Evolutionary conservation across 2,888 invertebrate species (phyloP), one percentile per base, ranked within the genome.

Genomic region (Drosophila melanosoma): DNA sequence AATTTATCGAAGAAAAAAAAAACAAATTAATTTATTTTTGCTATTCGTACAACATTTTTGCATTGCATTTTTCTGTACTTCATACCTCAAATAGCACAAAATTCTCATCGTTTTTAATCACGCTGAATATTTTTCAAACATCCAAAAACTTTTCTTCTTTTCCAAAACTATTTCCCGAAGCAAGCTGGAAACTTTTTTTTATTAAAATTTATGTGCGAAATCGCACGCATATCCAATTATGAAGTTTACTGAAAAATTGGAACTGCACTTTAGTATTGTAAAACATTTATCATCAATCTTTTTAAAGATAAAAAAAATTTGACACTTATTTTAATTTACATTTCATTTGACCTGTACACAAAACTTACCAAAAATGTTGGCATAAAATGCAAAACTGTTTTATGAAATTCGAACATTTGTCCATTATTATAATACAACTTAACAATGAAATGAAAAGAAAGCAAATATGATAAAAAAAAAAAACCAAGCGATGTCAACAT

Each of bases 401-500:
- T 58, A 77, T 61, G 26, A 67, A 83, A 81, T 79, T 79, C 73
- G 74, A 81, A 69, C 72, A 69, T 74, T 83, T 81, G 69, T 62
- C 70, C 77, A 86, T 85, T 74, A 72, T 69, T 74, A 42, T 69
- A 66, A 70, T 66, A 49, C 64, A 76, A 70, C 63, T 45, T 29
- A 72, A 64, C 67, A 51, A 74, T 61, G 56, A 62, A 70, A 56
- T 60, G 59, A 77, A 59, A 67, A 61, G 33, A 58, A 70, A 66
- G 36, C 60, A 78, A 79, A 61, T 65, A 51, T 63, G 58, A 51
- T 45, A 26, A 76, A 76, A 72, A 66, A 82, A 26, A 26, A 71
- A 72, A 66, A 82, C 61, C 87, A 93, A 93, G 93, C 93, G 93
- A 93, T 93, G 93, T 93, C 93, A 93, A 93, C 93, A 93, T 92